These are phyloP conservation scores for Amblyjoppa proteus DNA, from an alignment of 2,888 invertebrate species.

Conservation along the genomic window DNA sequence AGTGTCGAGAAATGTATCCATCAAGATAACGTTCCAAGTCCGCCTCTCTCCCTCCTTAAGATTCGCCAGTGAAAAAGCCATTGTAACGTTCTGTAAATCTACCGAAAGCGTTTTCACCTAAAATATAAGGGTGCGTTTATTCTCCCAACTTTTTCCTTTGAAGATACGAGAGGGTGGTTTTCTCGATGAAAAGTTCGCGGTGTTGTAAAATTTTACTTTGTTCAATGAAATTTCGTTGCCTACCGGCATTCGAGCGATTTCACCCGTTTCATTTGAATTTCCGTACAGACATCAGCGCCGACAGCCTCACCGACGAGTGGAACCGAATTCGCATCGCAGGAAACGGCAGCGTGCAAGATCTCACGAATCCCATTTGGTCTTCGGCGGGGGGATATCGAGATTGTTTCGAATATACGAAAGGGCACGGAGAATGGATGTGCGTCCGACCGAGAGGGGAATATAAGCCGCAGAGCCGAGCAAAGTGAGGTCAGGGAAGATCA, in stretches of 20 bases:
- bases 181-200: no score
- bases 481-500: conserved; percentile 33
- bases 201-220: no score
- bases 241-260: not conserved
- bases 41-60: no score
- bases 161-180: no score
- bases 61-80: no score
- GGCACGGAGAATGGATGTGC: not conserved
- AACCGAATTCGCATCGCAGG: conserved; percentile 9
- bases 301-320: not conserved
- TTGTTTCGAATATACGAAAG: conserved; percentile 4
- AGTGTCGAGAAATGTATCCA: no score
- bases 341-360: conserved; percentile 27
- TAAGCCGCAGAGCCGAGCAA: not conserved
- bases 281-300: not conserved
- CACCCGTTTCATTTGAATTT: conserved; percentile 1
- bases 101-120: no score
- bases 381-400: conserved; percentile 33
- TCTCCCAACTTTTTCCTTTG: no score
- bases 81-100: no score
- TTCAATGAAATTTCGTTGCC: not conserved
- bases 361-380: conserved; percentile 35
- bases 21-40: no score
- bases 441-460: not conserved
- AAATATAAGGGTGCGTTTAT: no score